Percentiles rank a stretch among this genome's conserved stretches.
These are phyloP conservation scores for Karalla daura DNA, from an alignment of 2,797 vertebrate species.

Conservation along the genomic window DNA sequence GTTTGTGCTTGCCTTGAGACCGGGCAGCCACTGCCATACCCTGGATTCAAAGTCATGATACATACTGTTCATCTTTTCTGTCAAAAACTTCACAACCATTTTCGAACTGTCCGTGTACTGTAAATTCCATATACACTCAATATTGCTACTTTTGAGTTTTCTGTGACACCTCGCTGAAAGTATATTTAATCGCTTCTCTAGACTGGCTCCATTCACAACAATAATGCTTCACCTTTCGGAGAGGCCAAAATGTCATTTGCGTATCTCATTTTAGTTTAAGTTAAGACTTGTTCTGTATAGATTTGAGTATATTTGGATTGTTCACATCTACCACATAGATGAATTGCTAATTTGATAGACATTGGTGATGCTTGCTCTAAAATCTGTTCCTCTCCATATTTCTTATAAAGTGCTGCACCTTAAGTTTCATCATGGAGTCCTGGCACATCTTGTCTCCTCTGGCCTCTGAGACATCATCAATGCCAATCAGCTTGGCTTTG, in stretches of 20 bases:
- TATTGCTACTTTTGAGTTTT: too few relatives aligned
- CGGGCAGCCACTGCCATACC: conserved; percentile 95
- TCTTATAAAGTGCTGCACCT: conserved; percentile 87
- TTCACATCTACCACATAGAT: neutral
- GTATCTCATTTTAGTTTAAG: too few relatives aligned
- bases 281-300: too few relatives aligned
- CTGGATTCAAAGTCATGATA: conserved; percentile 62
- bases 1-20: conserved; percentile 98
- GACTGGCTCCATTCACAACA: too few relatives aligned
- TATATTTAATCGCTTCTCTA: too few relatives aligned
- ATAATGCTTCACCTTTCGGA: too few relatives aligned
- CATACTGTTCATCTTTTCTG: neutral
- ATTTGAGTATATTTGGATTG: too few relatives aligned
- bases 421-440: conserved; percentile 99
- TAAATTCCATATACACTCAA: too few relatives aligned
- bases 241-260: too few relatives aligned
- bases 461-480: conserved; percentile 94
- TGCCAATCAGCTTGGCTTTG: conserved; percentile 96
- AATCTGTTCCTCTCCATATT: neutral
- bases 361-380: neutral
- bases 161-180: too few relatives aligned
- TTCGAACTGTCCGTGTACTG: too few relatives aligned
- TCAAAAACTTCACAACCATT: neutral
- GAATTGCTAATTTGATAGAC: neutral
- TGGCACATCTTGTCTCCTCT: conserved; percentile 99